Evolutionary conservation across 1,140 invertebrate genomes (phyloP).

Genomic region (Euwallacea fornicatus): DNA sequence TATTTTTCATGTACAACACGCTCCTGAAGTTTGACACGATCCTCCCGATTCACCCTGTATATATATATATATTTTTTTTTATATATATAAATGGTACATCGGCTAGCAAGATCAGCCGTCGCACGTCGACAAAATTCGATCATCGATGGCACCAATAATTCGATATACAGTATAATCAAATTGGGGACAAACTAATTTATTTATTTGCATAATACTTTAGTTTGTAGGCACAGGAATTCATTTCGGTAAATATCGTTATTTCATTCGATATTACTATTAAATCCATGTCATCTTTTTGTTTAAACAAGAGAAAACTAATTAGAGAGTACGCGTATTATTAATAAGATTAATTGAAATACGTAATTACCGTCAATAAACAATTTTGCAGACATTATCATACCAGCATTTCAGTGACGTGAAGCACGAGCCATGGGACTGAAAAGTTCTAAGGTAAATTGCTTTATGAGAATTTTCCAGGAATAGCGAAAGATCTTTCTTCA

Average conservation of each 20-base stretch:
- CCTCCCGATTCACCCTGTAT: too few species aligned
- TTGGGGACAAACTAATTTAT: not conserved
- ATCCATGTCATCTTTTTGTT: not conserved
- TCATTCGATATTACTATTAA: not conserved
- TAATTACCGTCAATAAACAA: too few species aligned
- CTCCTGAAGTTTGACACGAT: too few species aligned
- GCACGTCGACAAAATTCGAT: too few species aligned
- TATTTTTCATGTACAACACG: too few species aligned
- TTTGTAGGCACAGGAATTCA: not conserved
- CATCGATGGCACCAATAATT: too few species aligned
- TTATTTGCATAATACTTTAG: not conserved
- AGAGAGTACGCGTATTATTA: not conserved
- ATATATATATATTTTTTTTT: too few species aligned
- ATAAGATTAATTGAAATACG: too few species aligned
- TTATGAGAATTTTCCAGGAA: not conserved
- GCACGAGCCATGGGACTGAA: constrained; percentile 5
- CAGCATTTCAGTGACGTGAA: not conserved
- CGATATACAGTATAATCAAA: too few species aligned
- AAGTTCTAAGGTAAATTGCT: constrained; percentile 19
- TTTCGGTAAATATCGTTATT: not conserved
- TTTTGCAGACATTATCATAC: not conserved
- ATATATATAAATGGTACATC: too few species aligned
- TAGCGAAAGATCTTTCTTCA: not conserved
- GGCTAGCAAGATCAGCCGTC: too few species aligned
- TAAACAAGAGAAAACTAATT: not conserved